Evolutionary conservation across 2,888 invertebrate species (phyloP).

Genomic region (Lithophane ornitopus): DNA sequence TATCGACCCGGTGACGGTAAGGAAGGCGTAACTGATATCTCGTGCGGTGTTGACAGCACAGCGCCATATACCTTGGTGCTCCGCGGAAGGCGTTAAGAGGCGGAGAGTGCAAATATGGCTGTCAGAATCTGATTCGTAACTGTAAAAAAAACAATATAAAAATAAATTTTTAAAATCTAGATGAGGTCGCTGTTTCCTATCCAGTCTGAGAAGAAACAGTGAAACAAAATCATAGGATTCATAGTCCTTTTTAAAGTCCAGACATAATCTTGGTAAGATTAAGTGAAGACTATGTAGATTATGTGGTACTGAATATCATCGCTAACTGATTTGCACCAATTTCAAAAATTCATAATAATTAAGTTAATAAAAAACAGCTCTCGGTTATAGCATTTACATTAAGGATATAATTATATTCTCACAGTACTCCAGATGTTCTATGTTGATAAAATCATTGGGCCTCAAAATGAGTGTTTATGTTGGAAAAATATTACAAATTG

Average conservation of each 20-base stretch:
- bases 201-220: not conserved
- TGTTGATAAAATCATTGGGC: not conserved
- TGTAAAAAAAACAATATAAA: slow-evolving; percentile 58
- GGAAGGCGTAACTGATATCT: slow-evolving; percentile 80
- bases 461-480: not conserved
- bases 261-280: not conserved
- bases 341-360: not conserved
- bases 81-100: slow-evolving; percentile 70
- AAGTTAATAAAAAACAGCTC: not conserved
- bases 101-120: slow-evolving; percentile 79
- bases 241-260: not conserved
- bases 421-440: not conserved
- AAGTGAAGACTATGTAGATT: not conserved
- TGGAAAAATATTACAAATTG: not conserved
- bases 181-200: not conserved
- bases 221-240: not conserved
- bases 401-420: not conserved
- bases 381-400: not conserved
- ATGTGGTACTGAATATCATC: not conserved
- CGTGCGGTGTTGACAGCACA: slow-evolving; percentile 80
- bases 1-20: slow-evolving; percentile 74
- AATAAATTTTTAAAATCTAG: not conserved
- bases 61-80: slow-evolving; percentile 83
- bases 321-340: not conserved
- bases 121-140: slow-evolving; percentile 68